Base-by-base conservation (phyloP, 2,888 invertebrate genomes). In the Monoplex corrugatus region DNA sequence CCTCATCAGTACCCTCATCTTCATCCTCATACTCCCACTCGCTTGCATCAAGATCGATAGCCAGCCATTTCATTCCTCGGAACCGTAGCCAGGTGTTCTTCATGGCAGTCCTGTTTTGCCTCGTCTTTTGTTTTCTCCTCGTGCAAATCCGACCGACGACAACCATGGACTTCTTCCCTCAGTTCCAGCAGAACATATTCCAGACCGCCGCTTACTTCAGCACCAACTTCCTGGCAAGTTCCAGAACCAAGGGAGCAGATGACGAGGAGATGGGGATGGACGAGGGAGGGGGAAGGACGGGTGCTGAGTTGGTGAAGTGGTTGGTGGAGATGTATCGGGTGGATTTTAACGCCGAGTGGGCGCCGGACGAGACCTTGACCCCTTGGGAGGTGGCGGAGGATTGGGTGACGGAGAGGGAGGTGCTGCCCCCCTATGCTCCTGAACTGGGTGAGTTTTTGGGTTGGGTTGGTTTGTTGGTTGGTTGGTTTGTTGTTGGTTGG, bases 331-430 rank as follows among this genome's bases (percentile, higher is more conserved):
- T 23, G 6, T 80, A 80, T 28, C 32, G 38, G 28, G 78, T 80
- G 78, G 78, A 80, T 28, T 80, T 80, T 43, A 80, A 80, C 78
- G 78, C 78, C 78, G 3, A 23, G 78, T 28, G 40, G 40, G 10
- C 16, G 44, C 10, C 13, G 10, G 32, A 45, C 32, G 45, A n/a
- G 45, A 45, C 5, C n/a, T n/a, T 32, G 32, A 23, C 28, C 5
- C 28, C 5, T 40, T 44, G 82, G 82, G 10, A 45, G 45, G 45
- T 82, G 44, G 82, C 44, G 13, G 45, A 2, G 45, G 82, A 16
- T 3, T 44, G 45, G 82, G 32, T 44, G 32, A 45, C 28, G 28
- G 45, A 82, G 82, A 44, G 45, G 13, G 45, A 82, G 82, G 45
- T 44, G n/a, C 28, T 80, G 43, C 78, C 78, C 28, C 0, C 40